Conservation (phyloP, 2,113 vertebrate species). For the Ondatra zibethicus region DNA sequence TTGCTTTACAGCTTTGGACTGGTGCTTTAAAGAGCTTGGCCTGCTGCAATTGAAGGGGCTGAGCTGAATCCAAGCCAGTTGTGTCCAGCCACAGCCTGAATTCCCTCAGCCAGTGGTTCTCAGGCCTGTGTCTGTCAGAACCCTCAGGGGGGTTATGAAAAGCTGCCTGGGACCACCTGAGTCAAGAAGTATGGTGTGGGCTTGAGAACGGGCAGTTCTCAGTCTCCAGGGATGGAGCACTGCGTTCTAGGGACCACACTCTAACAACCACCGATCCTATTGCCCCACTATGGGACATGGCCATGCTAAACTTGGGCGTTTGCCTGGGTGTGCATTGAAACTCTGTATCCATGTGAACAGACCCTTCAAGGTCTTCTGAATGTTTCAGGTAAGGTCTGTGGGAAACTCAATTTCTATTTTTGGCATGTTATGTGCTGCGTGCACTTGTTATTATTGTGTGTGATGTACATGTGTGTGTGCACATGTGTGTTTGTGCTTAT, state of each 20-base stretch:
- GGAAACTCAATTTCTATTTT: neutral
- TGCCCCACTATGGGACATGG: neutral
- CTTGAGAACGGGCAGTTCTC: neutral
- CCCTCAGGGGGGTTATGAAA: neutral
- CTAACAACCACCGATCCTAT: neutral
- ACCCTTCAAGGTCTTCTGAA: neutral
- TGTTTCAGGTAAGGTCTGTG: neutral
- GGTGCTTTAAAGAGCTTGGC: neutral
- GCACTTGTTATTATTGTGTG: neutral
- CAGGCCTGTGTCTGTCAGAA: neutral
- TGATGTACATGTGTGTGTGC: neutral
- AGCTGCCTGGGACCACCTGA: neutral
- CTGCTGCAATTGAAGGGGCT: neutral
- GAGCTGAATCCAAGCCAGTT: neutral
- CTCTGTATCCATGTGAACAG: neutral
- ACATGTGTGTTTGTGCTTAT: too few relatives aligned
- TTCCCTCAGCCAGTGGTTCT: neutral
- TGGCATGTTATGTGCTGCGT: neutral
- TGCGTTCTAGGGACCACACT: neutral
- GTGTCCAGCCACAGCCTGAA: neutral
- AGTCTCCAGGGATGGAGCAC: fast-evolving
- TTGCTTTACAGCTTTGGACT: neutral
- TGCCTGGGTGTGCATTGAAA: neutral
- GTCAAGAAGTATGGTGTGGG: neutral
- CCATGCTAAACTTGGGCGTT: too few relatives aligned